A percentile compares a stretch with the other conserved stretches of the same genome.
Evolutionary conservation across 2,888 invertebrate species (phyloP).

Genomic region (Ormyrus rosae): DNA sequence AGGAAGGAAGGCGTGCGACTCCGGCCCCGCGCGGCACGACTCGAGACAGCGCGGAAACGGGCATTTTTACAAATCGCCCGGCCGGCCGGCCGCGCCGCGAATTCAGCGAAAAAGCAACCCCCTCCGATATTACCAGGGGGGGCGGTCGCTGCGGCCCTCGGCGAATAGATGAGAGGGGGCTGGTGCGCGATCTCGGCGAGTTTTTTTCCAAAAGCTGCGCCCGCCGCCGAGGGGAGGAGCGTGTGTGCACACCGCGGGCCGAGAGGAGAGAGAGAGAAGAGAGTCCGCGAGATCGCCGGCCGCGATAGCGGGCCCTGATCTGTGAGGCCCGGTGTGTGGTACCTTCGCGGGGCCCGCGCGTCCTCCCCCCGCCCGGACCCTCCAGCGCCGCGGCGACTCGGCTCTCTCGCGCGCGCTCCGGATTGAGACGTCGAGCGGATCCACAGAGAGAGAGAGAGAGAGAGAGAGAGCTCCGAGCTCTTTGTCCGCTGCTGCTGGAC

Average conservation of each 20-base stretch:
- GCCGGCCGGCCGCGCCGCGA: no score
- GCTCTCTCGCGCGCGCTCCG: slow-evolving; percentile 62
- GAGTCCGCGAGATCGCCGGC: slow-evolving; percentile 56
- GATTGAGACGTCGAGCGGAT: slow-evolving; percentile 73
- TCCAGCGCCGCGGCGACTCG: slow-evolving; percentile 43
- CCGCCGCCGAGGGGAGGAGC: slow-evolving; percentile 34
- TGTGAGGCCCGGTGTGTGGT: slow-evolving; percentile 76
- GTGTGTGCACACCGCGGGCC: neutral
- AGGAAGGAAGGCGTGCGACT: no score
- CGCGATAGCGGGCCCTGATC: slow-evolving; percentile 73
- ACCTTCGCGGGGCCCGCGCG: slow-evolving; percentile 60
- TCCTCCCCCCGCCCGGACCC: slow-evolving; percentile 51
- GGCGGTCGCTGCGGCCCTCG: neutral
- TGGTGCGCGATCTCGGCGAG: no score
- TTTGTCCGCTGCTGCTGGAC: slow-evolving; percentile 63
- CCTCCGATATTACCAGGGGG: slow-evolving; percentile 20
- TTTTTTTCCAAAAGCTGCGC: no score
- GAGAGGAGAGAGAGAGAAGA: slow-evolving; percentile 56
- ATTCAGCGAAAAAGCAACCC: no score
- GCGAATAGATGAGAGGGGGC: no score
- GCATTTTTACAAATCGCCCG: no score
- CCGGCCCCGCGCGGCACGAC: no score
- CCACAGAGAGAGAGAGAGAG: no score
- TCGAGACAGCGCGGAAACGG: slow-evolving; percentile 28
- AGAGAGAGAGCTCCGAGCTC: slow-evolving; percentile 63